These are phyloP conservation scores for Delichon dasypus DNA, from an alignment of 2,797 vertebrate species.

Conservation along the genomic window DNA sequence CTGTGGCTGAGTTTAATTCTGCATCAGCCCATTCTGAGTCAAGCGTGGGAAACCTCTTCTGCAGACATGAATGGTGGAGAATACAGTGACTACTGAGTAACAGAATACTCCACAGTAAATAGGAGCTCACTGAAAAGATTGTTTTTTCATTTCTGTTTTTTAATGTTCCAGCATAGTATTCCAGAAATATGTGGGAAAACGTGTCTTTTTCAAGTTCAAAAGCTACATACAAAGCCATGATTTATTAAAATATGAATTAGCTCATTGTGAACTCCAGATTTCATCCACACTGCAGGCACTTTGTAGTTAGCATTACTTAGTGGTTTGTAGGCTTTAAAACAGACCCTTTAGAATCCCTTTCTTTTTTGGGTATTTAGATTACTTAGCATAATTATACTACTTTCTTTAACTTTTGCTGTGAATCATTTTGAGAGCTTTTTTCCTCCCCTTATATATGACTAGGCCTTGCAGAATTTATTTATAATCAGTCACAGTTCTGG, in stretches of 20 bases:
- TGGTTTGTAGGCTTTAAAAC: background rate
- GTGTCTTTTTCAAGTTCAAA: background rate
- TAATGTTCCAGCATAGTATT: background rate
- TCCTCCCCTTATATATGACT: background rate
- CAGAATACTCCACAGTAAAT: background rate
- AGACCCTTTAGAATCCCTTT: background rate
- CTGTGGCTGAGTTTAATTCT: background rate
- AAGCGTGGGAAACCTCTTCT: background rate
- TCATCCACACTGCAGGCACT: background rate
- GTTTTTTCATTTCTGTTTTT: background rate
- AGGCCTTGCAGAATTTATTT: background rate
- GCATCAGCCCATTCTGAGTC: background rate
- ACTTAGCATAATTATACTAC: background rate
- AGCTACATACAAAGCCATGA: background rate
- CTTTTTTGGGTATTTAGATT: background rate
- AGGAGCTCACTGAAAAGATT: background rate
- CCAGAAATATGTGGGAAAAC: slow-evolving; percentile 6
- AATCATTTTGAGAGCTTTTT: background rate
- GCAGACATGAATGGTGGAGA: background rate
- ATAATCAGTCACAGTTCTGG: background rate
- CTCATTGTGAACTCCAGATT: background rate
- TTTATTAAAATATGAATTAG: slow-evolving; percentile 12
- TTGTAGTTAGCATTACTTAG: background rate
- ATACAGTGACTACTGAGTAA: background rate
- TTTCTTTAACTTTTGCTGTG: background rate